Evolutionary conservation across 92 coral and sea anemone species (phyloP), one percentile per base, ranked within the genome.

Genomic region (Palythoa heliodiscus): DNA sequence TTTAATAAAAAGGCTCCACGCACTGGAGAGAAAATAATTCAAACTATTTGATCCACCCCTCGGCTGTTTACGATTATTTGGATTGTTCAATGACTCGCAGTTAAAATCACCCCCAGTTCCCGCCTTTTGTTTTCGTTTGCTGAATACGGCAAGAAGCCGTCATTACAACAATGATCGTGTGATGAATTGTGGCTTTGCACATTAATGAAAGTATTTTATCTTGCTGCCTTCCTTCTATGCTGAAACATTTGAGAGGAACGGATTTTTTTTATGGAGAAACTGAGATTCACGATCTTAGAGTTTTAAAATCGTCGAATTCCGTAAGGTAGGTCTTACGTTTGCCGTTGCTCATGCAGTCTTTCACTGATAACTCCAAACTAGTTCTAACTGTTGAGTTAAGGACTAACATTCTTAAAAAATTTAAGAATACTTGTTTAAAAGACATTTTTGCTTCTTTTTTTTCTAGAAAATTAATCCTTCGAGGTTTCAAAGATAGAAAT

Each of bases 21-120:
- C 69, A 77, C 38, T 54, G 70, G 52, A 57, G 69, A 77, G 57
- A 76, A 80, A 80, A 43, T 67, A 12, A 66, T 80, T 64, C 52
- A 39, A 80, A 66, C 84, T 66, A 66, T 80, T 80, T 48, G 83
- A 80, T 80, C 74, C 73, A 80, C 84, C 84, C 84, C 75, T 80
- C 73, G 84, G 84, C 84, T 80, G 84, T 80, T 80, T 80, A 80
- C 73, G 74, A 60, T 80, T 80, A 19, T 48, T 63, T 47, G 13
- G 84, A 80, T 80, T 47, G 84, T 80, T 80, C 73, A 68, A 50
- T 43, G 84, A 19, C 25, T 48, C 19, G 66, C 73, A 54, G 57
- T 47, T 66, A n/a, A 66, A 48, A 64, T 80, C 64, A 20, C 64
- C 74, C 70, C 73, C 84, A 80, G 84, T 80, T 64, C 84, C 73